Conservation (phyloP, 2,113 vertebrate genomes). For the Sialia sialis region DNA sequence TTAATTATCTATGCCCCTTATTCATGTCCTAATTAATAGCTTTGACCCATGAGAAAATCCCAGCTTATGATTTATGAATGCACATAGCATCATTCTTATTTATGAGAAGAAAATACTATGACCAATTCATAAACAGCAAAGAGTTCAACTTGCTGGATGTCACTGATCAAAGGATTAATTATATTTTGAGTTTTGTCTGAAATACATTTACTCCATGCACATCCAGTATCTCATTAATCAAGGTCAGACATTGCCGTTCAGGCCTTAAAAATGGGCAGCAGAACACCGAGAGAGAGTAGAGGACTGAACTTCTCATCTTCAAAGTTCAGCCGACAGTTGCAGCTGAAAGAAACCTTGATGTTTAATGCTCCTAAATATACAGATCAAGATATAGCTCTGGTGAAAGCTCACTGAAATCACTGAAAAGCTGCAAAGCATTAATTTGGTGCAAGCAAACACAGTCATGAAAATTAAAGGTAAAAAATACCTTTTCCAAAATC, state of each 20-base stretch:
- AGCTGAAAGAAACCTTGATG: background rate
- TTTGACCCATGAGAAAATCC: conserved; percentile 26
- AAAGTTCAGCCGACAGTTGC: background rate
- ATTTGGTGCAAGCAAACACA: background rate
- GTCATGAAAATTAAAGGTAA: background rate
- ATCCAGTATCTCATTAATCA: background rate
- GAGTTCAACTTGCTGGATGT: background rate
- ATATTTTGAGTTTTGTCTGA: background rate
- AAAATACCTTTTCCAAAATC: background rate
- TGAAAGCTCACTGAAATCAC: background rate
- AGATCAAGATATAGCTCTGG: background rate
- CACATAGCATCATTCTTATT: background rate
- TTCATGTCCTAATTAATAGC: conserved; percentile 30
- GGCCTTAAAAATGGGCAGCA: background rate
- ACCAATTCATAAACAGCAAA: background rate
- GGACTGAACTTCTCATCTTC: background rate
- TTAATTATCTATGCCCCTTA: conserved; percentile 8
- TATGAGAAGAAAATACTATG: background rate
- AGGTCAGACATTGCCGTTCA: background rate
- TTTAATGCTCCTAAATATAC: background rate
- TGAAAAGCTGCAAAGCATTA: background rate
- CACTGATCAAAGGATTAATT: background rate
- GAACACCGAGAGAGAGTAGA: background rate
- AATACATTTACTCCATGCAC: background rate
- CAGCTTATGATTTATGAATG: conserved; percentile 16